Evolutionary conservation across 1,140 invertebrate genomes (phyloP), one percentile per base, ranked within the genome.

Genomic region (Thrips palmi): DNA sequence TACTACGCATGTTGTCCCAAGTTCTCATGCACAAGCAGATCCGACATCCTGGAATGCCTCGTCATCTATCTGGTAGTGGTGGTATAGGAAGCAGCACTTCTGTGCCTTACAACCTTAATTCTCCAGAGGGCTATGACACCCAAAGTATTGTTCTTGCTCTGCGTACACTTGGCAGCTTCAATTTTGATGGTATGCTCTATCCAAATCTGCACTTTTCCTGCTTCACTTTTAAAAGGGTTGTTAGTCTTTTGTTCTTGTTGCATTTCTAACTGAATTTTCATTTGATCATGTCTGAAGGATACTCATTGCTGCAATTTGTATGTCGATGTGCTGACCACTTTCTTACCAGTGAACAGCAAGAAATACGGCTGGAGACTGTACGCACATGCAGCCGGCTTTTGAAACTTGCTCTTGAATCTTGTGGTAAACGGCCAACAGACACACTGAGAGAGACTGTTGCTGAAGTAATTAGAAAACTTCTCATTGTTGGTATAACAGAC

Each of bases 401-500:
- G 4, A 70, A 81, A 37, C 70, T 91, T 27, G 77, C 84, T 8
- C 67, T 91, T 14, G 58, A 58, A 41, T 55, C 54, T n/a, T n/a
- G n/a, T n/a, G n/a, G n/a, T n/a, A n/a, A 41, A 56, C 56, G 18
- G 62, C 61, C 43, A 42, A 39, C 39, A 47, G 58, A 18, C 69
- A 71, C 45, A 81, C 77, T 21, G 71, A 75, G 49, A 84, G 73
- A 72, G 38, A 80, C 85, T 0, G 86, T 93, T 14, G 81, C 85
- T 3, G 78, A 86, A 52, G 89, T 96, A 17, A 63, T 97, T 2
- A 74, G 77, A 21, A 92, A 92, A 58, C 61, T 98, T 8, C 58
- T 97, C 1, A 73, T 85, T 33, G 87, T 93, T 12, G 87, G 87
- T n/a, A 86, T 97, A 17, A 94, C 88, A 3, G 93, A 98, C 58